Evolutionary conservation across 2,888 invertebrate species (phyloP), one percentile per base, ranked within the genome.

Genomic region (Epinotia bilunana): DNA sequence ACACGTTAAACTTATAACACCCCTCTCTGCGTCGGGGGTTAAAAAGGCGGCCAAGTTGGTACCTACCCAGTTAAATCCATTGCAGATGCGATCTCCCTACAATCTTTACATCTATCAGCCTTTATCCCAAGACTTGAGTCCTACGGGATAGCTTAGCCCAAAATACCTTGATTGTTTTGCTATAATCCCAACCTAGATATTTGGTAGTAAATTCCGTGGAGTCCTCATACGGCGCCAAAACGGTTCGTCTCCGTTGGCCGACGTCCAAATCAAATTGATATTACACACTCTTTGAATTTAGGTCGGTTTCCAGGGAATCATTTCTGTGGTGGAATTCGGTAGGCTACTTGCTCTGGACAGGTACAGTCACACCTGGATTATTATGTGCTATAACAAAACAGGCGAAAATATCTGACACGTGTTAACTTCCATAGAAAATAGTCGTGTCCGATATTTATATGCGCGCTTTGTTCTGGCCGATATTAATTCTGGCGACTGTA

Each of bases 211-310:
- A 76, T 76, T 63, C 76, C 63, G 46, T 72, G 49, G 64, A 76
- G 49, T 69, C 63, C 68, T 33, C 57, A 57, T 76, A 83, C 80
- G 84, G 84, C 87, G 87, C 85, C 80, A 83, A 78, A 79, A 79
- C 62, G 73, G 76, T 81, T 80, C 72, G 46, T 74, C 64, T 74
- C 76, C 74, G 43, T 80, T 90, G 88, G 88, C 87, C 75, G 16
- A 46, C 76, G 80, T 82, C 85, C 87, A 88, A 82, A 80, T 53
- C 74, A 23, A 74, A 74, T 43, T 74, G 53, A 71, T 71, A 77
- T 67, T 72, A 79, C 79, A 78, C n/a, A 39, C 12, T 28, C 64
- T 3, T 80, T 79, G 78, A 78, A 86, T 85, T 84, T 83, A 82
- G 84, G 83, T 80, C 83, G 80, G 78, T 79, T 76, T 58, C 57